These are phyloP conservation scores for Ophioninae sp. DNA, from an alignment of 2,888 invertebrate genomes.

Conservation along the genomic window DNA sequence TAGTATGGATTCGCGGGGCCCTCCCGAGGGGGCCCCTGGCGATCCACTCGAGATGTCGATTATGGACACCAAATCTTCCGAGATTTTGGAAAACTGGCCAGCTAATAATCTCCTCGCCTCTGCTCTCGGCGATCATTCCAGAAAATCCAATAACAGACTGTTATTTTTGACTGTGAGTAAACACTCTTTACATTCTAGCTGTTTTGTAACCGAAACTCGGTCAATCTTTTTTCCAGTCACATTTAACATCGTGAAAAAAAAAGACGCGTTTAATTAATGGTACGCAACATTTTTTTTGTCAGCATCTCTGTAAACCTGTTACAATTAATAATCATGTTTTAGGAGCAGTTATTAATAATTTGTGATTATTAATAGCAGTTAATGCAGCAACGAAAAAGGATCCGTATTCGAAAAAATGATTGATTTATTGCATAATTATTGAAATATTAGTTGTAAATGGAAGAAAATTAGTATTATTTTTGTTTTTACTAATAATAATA, in stretches of 20 bases:
- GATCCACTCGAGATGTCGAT: conserved; percentile 75
- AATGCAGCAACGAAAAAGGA: no score
- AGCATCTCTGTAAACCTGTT: neutral
- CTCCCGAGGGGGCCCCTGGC: conserved; percentile 80
- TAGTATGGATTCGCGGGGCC: conserved; percentile 80
- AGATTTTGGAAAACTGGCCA: conserved; percentile 72
- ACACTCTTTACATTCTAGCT: neutral
- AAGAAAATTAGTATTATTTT: no score
- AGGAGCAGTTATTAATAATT: no score
- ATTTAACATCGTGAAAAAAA: neutral
- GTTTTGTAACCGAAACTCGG: neutral
- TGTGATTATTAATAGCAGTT: no score
- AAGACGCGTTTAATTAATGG: no score
- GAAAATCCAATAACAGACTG: conserved; percentile 75
- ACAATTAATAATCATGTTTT: no score
- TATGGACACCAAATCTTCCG: conserved; percentile 75
- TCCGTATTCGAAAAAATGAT: no score
- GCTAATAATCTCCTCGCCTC: conserved; percentile 70
- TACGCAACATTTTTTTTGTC: neutral
- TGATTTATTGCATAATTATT: no score
- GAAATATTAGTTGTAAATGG: no score
- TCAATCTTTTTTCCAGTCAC: neutral
- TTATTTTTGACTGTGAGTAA: conserved; percentile 77
- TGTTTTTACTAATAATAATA: no score
- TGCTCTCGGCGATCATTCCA: conserved; percentile 71